A percentile compares a stretch with the other conserved stretches of the same genome.
These are phyloP conservation scores for Cryptoprocta ferox DNA, from an alignment of 2,797 vertebrate genomes.

Conservation along the genomic window DNA sequence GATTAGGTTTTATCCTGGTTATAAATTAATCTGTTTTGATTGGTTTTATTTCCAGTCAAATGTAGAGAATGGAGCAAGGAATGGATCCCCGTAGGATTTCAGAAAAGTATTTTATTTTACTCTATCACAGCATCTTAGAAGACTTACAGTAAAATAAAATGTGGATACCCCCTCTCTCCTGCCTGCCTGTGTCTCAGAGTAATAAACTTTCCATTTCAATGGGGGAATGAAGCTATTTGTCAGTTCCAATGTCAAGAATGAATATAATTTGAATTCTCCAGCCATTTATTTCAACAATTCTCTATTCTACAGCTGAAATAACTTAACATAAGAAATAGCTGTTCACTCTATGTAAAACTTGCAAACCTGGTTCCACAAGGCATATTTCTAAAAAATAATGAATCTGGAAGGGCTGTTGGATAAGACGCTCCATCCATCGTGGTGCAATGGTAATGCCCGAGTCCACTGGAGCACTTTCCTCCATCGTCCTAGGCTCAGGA, in stretches of 20 bases:
- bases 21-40: constrained; percentile 81
- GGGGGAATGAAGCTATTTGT: constrained; percentile 72
- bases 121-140: neutral
- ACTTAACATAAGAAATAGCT: constrained; percentile 75
- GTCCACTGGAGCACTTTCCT: constrained; percentile 42
- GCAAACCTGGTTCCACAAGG: constrained; percentile 69
- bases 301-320: constrained; percentile 68
- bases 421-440: constrained; percentile 72
- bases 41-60: constrained; percentile 54
- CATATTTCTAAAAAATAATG: constrained; percentile 73
- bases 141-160: constrained; percentile 61
- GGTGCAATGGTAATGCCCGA: constrained; percentile 26
- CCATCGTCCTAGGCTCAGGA: neutral
- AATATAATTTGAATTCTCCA: constrained; percentile 78
- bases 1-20: neutral
- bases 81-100: constrained; percentile 46
- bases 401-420: constrained; percentile 55
- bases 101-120: constrained; percentile 59
- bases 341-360: constrained; percentile 67
- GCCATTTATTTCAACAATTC: constrained; percentile 75
- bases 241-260: constrained; percentile 71
- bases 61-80: neutral
- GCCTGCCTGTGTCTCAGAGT: constrained; percentile 7
- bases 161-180: neutral
- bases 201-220: constrained; percentile 71